These are phyloP conservation scores for Buteo buteo DNA, from an alignment of 2,113 vertebrate species.

Conservation along the genomic window DNA sequence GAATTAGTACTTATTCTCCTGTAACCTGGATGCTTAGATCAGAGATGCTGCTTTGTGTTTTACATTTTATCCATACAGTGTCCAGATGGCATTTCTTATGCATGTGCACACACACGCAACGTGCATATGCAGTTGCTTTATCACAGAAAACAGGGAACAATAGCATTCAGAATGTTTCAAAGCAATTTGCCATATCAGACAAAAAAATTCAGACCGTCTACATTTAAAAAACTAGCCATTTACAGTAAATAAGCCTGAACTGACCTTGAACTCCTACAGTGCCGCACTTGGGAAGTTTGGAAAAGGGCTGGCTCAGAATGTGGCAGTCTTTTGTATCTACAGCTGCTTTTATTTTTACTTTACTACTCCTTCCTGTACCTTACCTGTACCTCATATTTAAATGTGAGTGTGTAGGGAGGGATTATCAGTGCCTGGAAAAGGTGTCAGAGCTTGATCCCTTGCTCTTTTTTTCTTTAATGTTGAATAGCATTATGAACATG, in stretches of 20 bases:
- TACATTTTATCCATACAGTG: not conserved
- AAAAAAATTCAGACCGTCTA: not conserved
- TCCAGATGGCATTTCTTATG: not conserved
- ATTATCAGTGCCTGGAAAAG: not conserved
- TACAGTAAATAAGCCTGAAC: not conserved
- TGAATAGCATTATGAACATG: not conserved
- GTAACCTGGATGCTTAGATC: not conserved
- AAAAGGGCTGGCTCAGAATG: not conserved
- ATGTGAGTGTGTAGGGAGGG: not conserved
- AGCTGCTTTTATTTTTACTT: constrained; percentile 10
- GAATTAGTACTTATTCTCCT: not conserved
- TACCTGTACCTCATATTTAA: not conserved
- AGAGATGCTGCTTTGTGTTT: not conserved
- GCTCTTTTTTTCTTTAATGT: not conserved
- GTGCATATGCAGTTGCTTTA: not conserved
- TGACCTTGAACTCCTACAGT: not conserved
- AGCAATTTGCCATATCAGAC: not conserved
- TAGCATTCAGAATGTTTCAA: not conserved
- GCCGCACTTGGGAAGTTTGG: not conserved
- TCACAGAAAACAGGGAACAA: not conserved
- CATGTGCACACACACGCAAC: not conserved
- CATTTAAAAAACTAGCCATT: not conserved
- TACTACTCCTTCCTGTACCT: not conserved
- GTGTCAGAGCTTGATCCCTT: not conserved
- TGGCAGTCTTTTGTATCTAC: not conserved